Base-by-base conservation (phyloP, 2,888 invertebrate species). In the Nezara viridula region DNA sequence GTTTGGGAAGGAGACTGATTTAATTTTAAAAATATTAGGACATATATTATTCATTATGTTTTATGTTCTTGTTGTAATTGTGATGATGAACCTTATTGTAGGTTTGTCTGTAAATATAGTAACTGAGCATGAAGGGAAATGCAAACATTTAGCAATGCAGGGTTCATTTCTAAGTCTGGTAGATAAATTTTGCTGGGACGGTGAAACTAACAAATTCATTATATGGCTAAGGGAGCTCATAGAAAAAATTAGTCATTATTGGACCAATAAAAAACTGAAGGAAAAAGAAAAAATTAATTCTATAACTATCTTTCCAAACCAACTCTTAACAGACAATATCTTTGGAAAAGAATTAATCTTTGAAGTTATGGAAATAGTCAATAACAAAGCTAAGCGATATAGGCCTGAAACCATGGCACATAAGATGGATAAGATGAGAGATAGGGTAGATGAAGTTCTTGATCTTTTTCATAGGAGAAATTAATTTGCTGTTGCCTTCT, bases 41-140 rank as follows among this genome's bases (percentile, higher is more conserved):
- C 81, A 47, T n/a, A 47, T 81, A 81, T 44, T 81, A n/a, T 81
- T 44, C 44, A 24, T 81, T 24, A 3, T 40, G 1, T 81, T 81
- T 81, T 81, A 81, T 21, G 14, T 81, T 44, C 81, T 81, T 16
- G 44, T 40, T 47, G 44, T 81, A 24, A 47, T 81, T 24, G 81
- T 81, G 12, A 40, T 81, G 81, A 81, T 81, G 81, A 81, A 81
- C 37, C 81, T 81, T 37, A 81, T 81, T 81, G n/a, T 81, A 24
- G 81, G 81, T n/a, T n/a, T 81, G 44, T 81, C 81, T 1, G 81
- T 81, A 40, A 81, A 81, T n/a, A 47, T 44, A 12, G 81, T 81
- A n/a, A 81, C 81, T 40, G 44, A 81, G 81, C 81, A 81, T n/a
- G 44, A 81, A 44, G 81, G 81, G 6, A 81, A 81, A n/a, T 81